A percentile compares a stretch with the other conserved stretches of the same genome.
phyloP scores from a whole-genome alignment of 1,140 invertebrate species.

The Calycopis cecrops region DNA sequence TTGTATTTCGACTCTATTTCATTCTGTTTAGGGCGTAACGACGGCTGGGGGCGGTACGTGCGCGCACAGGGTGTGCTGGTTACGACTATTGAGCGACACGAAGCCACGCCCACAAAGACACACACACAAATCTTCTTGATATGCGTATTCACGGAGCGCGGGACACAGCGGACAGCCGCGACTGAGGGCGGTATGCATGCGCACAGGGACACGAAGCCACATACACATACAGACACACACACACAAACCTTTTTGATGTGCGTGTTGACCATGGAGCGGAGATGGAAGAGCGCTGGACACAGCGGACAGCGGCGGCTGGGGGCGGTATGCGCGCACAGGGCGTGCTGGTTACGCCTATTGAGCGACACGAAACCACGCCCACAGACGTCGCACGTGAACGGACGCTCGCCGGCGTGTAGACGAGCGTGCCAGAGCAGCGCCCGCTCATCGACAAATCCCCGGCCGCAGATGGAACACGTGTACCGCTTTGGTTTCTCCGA shows the following conservation, averaged over 20 bases:
- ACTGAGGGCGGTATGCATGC: constrained; percentile 49
- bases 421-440: constrained; percentile 53
- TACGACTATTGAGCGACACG: constrained; percentile 53
- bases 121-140: constrained; percentile 44
- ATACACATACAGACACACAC: not conserved
- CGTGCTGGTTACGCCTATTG: constrained; percentile 60
- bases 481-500: constrained; percentile 14
- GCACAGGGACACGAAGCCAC: constrained; percentile 17
- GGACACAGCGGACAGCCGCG: constrained; percentile 58
- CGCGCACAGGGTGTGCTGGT: constrained; percentile 55
- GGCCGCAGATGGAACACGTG: constrained; percentile 39
- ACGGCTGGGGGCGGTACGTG: constrained; percentile 47
- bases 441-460: constrained; percentile 45
- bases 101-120: constrained; percentile 44
- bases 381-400: constrained; percentile 42
- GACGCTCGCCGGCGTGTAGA: constrained; percentile 53
- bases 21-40: constrained; percentile 57
- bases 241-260: constrained; percentile 51
- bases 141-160: constrained; percentile 60
- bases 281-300: constrained; percentile 61
- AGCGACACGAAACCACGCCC: constrained; percentile 52
- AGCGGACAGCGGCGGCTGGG: constrained; percentile 54
- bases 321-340: constrained; percentile 49
- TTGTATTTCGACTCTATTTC: no score
- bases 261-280: constrained; percentile 61